These are phyloP conservation scores for Megalops atlanticus DNA, from an alignment of 2,113 vertebrate species.

Conservation along the genomic window DNA sequence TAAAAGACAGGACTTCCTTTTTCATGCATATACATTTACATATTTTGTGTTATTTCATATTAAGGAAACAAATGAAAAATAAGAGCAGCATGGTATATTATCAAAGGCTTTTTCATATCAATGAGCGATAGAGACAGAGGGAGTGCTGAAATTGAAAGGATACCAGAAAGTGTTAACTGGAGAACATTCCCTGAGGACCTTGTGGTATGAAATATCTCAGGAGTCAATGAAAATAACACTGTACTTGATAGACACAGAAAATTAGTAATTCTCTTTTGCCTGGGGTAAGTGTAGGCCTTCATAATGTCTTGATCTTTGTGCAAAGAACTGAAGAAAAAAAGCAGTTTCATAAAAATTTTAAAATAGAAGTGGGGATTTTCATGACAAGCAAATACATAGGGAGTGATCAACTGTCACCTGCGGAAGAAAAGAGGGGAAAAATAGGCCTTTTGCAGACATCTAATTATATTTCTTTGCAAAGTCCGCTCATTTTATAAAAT, in stretches of 20 bases:
- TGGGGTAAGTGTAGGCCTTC: conserved; percentile 50
- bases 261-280: conserved; percentile 52
- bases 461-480: conserved; percentile 41
- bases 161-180: conserved; percentile 40
- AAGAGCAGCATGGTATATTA: neutral
- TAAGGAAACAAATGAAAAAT: neutral
- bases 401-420: conserved; percentile 39
- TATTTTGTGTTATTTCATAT: neutral
- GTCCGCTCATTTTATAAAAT: neutral
- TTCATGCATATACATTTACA: neutral
- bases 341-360: conserved; percentile 44
- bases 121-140: neutral
- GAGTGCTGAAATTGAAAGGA: neutral
- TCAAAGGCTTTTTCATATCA: neutral
- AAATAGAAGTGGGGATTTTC: conserved; percentile 55
- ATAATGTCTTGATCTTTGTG: conserved; percentile 58
- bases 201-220: conserved; percentile 30
- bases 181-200: conserved; percentile 2
- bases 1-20: neutral
- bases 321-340: conserved; percentile 48
- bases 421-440: conserved; percentile 29
- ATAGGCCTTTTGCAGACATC: conserved; percentile 33
- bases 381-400: conserved; percentile 41
- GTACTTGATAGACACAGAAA: conserved; percentile 57
- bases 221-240: conserved; percentile 38